Base-by-base conservation (phyloP, 2,797 vertebrate species). In the Euphonia xanthogaster region DNA sequence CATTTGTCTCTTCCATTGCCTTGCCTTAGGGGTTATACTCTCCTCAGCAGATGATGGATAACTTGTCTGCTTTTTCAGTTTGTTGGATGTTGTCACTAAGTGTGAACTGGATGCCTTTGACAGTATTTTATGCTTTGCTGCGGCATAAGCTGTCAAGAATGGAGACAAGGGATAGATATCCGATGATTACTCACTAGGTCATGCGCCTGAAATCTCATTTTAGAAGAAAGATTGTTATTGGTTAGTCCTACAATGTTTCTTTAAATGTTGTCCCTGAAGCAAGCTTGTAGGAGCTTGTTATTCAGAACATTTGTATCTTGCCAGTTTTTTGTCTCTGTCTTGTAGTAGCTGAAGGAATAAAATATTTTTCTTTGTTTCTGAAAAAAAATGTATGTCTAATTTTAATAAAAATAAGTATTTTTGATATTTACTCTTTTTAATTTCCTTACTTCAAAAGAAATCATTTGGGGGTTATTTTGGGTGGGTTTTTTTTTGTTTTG, bases 381-480 rank as follows among this genome's bases (percentile, higher is more conserved):
- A 7, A 78, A 77, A 73, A 71, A 39, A 6, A 55, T 3, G 3
- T 11, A 6, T 10, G 4, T 65, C 13, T 58, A 33, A 15, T 17
- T 73, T 55, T 28, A 42, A 58, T 66, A 35, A 47, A 7, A 61
- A 61, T 0, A 70, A 44, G 2, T 14, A 8, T 15, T 85, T 73
- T 44, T 62, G 8, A 45, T n/a, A 20, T 42, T 11, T 44, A n/a
- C 1, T 60, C 2, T 15, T 42, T 57, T 45, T 45, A 33, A 21
- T 66, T 66, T 54, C 14, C 23, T 91, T 5, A 48, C 4, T 50
- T 18, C 21, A 18, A 86, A 78, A 50, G 2, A 31, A 42, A 19
- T 62, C 0, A 6, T 37, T 37, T 31, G 14, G n/a, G 3, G 2
- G 6, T 33, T n/a, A 3, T 47, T 39, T 39, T 7, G 13, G 9